These are phyloP conservation scores for Cydia strobilella DNA, from an alignment of 1,140 invertebrate species.

Conservation along the genomic window DNA sequence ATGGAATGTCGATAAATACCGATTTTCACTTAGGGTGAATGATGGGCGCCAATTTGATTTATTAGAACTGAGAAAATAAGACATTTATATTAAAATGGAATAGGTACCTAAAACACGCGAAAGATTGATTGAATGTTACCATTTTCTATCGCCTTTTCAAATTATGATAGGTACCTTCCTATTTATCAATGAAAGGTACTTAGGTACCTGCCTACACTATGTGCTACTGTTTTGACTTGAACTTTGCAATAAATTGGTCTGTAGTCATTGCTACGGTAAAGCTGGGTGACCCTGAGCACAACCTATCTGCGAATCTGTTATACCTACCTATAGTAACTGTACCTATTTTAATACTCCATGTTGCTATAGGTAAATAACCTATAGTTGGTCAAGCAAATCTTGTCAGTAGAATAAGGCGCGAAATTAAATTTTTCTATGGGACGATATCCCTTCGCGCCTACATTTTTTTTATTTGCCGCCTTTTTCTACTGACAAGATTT, in stretches of 20 bases:
- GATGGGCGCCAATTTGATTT: slow-evolving; percentile 1
- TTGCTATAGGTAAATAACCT: too few species aligned
- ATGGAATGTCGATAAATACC: slow-evolving; percentile 17
- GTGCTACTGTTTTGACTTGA: slow-evolving; percentile 53
- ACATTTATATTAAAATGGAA: slow-evolving; percentile 3
- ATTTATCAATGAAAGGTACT: too few species aligned
- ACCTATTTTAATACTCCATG: too few species aligned
- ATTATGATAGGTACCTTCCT: background rate
- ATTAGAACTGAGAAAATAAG: background rate
- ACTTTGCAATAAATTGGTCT: slow-evolving; percentile 58
- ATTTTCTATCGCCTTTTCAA: background rate
- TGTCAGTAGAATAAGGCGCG: too few species aligned
- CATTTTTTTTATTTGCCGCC: too few species aligned
- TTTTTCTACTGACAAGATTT: too few species aligned
- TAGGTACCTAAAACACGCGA: background rate
- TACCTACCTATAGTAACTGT: too few species aligned
- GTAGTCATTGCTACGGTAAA: slow-evolving; percentile 52
- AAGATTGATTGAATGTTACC: background rate
- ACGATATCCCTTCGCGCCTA: too few species aligned
- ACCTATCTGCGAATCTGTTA: background rate
- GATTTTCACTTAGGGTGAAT: background rate
- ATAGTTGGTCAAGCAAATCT: too few species aligned
- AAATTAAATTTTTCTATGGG: too few species aligned
- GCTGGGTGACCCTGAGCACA: slow-evolving; percentile 18
- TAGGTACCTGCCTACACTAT: background rate